Base-by-base conservation (phyloP, 2,113 vertebrate species). In the Bubalus kerabau region DNA sequence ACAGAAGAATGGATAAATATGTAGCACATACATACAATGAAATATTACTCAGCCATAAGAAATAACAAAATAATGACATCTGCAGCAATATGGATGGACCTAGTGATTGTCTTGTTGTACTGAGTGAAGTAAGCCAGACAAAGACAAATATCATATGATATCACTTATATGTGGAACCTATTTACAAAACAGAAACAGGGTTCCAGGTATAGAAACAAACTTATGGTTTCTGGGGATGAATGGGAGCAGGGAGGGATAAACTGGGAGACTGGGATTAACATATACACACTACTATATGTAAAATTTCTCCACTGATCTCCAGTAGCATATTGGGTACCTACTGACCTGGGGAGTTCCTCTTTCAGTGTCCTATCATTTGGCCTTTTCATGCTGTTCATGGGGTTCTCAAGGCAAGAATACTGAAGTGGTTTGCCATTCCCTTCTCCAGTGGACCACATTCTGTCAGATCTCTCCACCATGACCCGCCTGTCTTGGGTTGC, bases 181-280 rank as follows among this genome's bases (percentile, higher is more conserved):
- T n/a, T 82, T 54, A 54, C 32, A 54, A 54, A 82, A 54, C 19
- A 82, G 80, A 36, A n/a, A 21, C 24, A 32, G 16, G 30, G 9
- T 52, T 32, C 17, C 30, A 81, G 48, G 32, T n/a, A 5, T 36
- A 54, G 48, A 82, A 36, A 81, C 78, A 52, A 52, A 54, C 32
- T n/a, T 82, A 82, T n/a, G 48, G 48, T 52, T 82, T n/a, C 80
- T 32, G 71, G 71, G 13, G 40, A 8, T 76, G 36, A 82, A 52
- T 6, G 30, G 17, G 11, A 30, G 17, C 0, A 0, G 48, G 3
- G 17, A 52, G 80, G 30, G 50, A 23, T 50, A 82, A 50, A 2
- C 0, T n/a, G 48, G 48, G 30, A n/a, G 17, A 52, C 32, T 82
- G 80, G 17, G 80, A 14, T 50, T 80, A 17, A 81, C 46, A 52